Evolutionary conservation across 2,113 vertebrate species (phyloP).

Genomic region (Silurus glanis): DNA sequence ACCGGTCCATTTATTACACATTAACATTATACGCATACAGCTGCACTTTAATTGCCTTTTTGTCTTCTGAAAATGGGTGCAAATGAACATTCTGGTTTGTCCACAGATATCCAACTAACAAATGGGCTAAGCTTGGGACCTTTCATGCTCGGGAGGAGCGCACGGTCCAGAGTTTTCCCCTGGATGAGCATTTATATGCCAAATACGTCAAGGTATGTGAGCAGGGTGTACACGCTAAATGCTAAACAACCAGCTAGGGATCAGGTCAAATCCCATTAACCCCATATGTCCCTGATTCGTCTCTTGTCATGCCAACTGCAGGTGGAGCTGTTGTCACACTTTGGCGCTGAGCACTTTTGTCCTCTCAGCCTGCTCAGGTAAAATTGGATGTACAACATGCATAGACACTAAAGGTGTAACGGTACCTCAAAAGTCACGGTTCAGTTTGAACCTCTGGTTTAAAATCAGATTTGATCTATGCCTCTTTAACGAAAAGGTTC

Average conservation of each 20-base stretch:
- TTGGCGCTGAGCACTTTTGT: slow-evolving; percentile 97
- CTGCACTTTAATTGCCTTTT: not conserved
- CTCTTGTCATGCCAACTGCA: slow-evolving; percentile 59
- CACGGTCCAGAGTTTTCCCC: slow-evolving; percentile 93
- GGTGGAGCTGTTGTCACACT: slow-evolving; percentile 96
- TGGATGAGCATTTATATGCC: slow-evolving; percentile 97
- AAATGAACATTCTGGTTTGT: not conserved
- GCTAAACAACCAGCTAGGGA: not conserved
- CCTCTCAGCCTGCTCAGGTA: slow-evolving; percentile 99
- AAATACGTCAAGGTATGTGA: slow-evolving; percentile 94
- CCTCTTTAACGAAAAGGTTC: too few species aligned
- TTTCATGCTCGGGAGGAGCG: slow-evolving; percentile 95
- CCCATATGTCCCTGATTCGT: not conserved
- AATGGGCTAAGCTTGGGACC: slow-evolving; percentile 95
- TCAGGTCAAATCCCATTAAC: not conserved
- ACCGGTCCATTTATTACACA: not conserved
- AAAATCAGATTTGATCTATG: too few species aligned
- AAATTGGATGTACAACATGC: not conserved
- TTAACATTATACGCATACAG: not conserved
- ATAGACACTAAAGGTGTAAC: too few species aligned
- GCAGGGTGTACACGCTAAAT: not conserved
- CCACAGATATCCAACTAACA: slow-evolving; percentile 92
- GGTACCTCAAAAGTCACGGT: too few species aligned
- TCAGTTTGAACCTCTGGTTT: too few species aligned
- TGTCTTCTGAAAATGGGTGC: not conserved